These are phyloP conservation scores for Microcebus ravelobensis DNA, from an alignment of 2,113 vertebrate genomes.

Conservation along the genomic window DNA sequence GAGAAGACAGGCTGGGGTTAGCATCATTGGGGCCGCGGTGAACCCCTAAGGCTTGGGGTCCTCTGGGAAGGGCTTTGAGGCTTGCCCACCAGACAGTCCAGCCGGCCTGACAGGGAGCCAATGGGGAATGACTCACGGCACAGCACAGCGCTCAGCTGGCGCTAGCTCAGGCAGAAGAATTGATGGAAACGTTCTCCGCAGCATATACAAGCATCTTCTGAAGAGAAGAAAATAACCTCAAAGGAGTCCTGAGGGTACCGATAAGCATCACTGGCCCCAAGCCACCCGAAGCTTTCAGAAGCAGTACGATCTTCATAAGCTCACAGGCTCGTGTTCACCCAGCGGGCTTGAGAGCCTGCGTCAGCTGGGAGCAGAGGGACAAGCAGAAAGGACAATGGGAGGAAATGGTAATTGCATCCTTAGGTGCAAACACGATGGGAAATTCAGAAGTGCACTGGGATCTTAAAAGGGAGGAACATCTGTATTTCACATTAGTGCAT, in stretches of 20 bases:
- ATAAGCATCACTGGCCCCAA: slow-evolving; percentile 82
- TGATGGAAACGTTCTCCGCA: neutral
- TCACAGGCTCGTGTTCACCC: slow-evolving; percentile 72
- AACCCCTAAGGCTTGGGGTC: neutral
- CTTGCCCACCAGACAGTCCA: neutral
- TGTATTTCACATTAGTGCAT: slow-evolving; percentile 82
- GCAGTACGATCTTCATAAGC: slow-evolving; percentile 61
- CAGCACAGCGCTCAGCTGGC: neutral
- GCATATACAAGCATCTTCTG: slow-evolving; percentile 60
- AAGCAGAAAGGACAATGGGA: slow-evolving; percentile 84
- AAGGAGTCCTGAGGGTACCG: slow-evolving; percentile 44
- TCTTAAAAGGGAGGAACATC: slow-evolving; percentile 82
- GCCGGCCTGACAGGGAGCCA: neutral
- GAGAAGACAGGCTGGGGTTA: neutral
- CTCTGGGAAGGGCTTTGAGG: neutral
- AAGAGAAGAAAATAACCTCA: slow-evolving; percentile 63
- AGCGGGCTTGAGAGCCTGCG: slow-evolving; percentile 80
- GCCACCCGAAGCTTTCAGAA: slow-evolving; percentile 77
- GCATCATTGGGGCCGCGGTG: neutral
- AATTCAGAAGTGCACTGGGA: slow-evolving; percentile 63
- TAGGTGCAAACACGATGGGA: slow-evolving; percentile 86
- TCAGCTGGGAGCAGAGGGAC: slow-evolving; percentile 84
- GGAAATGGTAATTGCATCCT: slow-evolving; percentile 88
- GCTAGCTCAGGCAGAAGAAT: slow-evolving; percentile 37
- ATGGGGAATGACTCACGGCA: neutral